These are phyloP conservation scores for Coelinius sp. DNA, from an alignment of 2,888 invertebrate genomes.

Conservation along the genomic window DNA sequence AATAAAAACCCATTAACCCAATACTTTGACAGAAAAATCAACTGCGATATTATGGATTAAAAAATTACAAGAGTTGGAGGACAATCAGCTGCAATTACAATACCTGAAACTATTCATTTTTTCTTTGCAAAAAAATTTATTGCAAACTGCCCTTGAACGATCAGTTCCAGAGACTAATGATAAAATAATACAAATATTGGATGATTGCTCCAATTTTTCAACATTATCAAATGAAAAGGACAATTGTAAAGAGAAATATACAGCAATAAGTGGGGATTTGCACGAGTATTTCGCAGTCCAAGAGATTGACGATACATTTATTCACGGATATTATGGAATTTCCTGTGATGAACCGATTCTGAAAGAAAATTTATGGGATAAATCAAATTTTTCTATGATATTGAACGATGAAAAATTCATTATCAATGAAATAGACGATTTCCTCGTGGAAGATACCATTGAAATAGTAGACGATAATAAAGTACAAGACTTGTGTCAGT, in stretches of 20 bases:
- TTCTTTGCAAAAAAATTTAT: not conserved
- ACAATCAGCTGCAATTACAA: not conserved
- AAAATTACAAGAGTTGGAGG: not conserved
- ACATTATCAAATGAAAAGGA: slow-evolving; percentile 7
- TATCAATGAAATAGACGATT: not conserved
- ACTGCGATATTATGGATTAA: not conserved
- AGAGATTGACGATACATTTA: slow-evolving; percentile 72
- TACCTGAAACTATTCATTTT: not conserved
- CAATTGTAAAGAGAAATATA: slow-evolving; percentile 33
- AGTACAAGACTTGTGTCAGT: not conserved
- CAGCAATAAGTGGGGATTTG: slow-evolving; percentile 61
- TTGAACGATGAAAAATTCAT: not conserved
- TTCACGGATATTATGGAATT: slow-evolving; percentile 72
- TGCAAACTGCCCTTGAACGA: not conserved
- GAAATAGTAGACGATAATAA: not conserved
- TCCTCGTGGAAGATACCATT: not conserved
- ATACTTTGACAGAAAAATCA: not conserved
- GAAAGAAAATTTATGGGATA: slow-evolving; percentile 35
- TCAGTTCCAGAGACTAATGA: slow-evolving; percentile 36
- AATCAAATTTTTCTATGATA: not conserved
- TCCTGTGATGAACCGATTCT: slow-evolving; percentile 69
- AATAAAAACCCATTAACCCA: not conserved
- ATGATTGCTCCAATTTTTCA: slow-evolving; percentile 29
- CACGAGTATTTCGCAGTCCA: slow-evolving; percentile 71
- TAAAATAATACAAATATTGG: slow-evolving; percentile 44